phyloP scores from a whole-genome alignment of 2,797 vertebrate genomes.

The Caiman crocodilus region DNA sequence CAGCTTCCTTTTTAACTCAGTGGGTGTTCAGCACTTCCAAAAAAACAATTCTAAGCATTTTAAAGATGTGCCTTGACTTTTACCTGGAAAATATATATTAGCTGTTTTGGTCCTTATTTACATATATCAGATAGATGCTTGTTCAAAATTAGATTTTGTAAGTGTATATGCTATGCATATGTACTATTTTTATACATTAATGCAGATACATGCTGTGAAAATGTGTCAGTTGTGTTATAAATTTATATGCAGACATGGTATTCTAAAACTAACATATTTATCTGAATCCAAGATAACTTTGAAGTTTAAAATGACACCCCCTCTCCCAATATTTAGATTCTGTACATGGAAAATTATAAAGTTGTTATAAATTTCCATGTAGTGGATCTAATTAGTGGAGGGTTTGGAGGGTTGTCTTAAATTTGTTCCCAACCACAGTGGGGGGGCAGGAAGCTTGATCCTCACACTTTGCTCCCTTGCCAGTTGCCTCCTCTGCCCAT shows the following conservation, averaged over 20 bases:
- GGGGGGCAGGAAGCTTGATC: no score
- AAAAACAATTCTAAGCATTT: no score
- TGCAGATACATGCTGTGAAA: conserved; percentile 5
- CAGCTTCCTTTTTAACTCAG: neutral
- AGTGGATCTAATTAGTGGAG: no score
- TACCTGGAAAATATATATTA: neutral
- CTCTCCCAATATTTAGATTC: no score
- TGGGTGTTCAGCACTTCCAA: neutral
- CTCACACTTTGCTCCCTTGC: no score
- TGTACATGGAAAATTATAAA: no score
- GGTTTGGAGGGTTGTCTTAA: no score
- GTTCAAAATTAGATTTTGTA: neutral
- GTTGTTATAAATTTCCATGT: neutral
- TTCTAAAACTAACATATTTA: neutral
- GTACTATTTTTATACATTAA: neutral
- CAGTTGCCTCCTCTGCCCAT: no score
- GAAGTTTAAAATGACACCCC: no score
- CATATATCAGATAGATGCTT: neutral
- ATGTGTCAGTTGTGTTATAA: neutral
- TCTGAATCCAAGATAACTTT: no score
- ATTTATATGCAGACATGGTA: conserved; percentile 21
- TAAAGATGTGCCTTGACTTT: neutral
- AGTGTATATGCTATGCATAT: neutral
- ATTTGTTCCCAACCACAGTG: no score
- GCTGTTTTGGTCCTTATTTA: neutral